These are phyloP conservation scores for Sinohyriopsis cumingii DNA, from an alignment of 2,888 invertebrate genomes.

Conservation along the genomic window DNA sequence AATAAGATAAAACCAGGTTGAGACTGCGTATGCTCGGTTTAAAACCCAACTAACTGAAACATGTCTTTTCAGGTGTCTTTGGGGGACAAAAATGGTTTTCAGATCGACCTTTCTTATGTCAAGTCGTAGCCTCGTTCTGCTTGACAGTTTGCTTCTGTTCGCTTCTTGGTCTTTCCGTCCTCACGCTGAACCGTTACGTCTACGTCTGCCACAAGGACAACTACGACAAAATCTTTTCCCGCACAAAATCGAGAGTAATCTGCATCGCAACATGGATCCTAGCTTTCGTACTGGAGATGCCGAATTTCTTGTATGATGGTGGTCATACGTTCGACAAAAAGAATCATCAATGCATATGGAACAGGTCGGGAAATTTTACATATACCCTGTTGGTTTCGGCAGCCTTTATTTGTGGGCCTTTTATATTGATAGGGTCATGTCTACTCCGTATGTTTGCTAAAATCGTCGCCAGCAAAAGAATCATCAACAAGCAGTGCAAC, in stretches of 20 bases:
- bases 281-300: slow-evolving; percentile 55
- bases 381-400: slow-evolving; percentile 61
- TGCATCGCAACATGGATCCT: slow-evolving; percentile 56
- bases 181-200: slow-evolving; percentile 58
- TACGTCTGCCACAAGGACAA: slow-evolving; percentile 47
- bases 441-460: slow-evolving; percentile 53
- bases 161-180: slow-evolving; percentile 53
- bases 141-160: slow-evolving; percentile 64
- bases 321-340: slow-evolving; percentile 61
- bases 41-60: too few species aligned
- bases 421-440: slow-evolving; percentile 47
- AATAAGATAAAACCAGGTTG: too few species aligned
- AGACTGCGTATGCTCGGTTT: too few species aligned
- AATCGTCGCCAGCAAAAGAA: slow-evolving; percentile 47
- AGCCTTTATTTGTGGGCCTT: slow-evolving; percentile 49
- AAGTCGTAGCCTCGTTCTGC: slow-evolving; percentile 56
- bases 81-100: too few species aligned
- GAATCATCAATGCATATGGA: slow-evolving; percentile 65
- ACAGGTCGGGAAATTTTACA: slow-evolving; percentile 52
- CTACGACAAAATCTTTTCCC: slow-evolving; percentile 49
- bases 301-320: slow-evolving; percentile 62
- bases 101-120: slow-evolving; percentile 34
- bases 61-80: too few species aligned
- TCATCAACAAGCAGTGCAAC: too few species aligned
- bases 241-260: slow-evolving; percentile 30